Evolutionary conservation across 2,113 vertebrate species (phyloP).

Genomic region (Percina caprodes): DNA sequence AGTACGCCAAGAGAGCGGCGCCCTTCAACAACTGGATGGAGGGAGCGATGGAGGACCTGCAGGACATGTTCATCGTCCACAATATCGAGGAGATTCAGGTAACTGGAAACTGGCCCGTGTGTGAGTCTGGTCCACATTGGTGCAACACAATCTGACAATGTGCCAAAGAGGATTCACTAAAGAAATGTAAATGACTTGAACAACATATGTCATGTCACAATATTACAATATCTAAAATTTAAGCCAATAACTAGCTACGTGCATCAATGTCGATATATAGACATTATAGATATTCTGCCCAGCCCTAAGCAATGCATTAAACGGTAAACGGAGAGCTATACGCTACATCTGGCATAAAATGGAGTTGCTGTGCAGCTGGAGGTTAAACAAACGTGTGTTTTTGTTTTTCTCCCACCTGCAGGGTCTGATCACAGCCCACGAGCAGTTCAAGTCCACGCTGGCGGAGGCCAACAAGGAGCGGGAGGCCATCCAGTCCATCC

Average conservation of each 20-base stretch:
- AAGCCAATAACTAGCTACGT: no score
- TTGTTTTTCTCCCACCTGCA: slow-evolving; percentile 50
- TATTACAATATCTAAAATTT: no score
- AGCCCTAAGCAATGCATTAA: no score
- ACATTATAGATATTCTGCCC: no score
- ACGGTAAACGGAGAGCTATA: neutral
- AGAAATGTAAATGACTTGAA: neutral
- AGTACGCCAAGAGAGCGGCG: slow-evolving; percentile 94
- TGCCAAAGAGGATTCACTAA: neutral
- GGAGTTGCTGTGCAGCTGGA: neutral
- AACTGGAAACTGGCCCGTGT: no score
- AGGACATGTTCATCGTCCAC: slow-evolving; percentile 99
- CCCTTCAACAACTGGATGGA: slow-evolving; percentile 99
- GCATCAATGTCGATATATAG: no score
- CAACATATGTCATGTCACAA: no score
- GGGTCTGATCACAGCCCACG: slow-evolving; percentile 94
- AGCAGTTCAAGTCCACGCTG: slow-evolving; percentile 96
- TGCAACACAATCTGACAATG: neutral
- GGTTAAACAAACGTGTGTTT: neutral
- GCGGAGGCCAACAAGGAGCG: slow-evolving; percentile 92
- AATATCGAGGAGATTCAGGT: slow-evolving; percentile 97
- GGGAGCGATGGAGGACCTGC: slow-evolving; percentile 96
- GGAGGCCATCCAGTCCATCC: slow-evolving; percentile 92
- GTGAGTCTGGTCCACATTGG: neutral
- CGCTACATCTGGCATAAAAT: neutral